These are phyloP conservation scores for Phyllopteryx taeniolatus DNA, from an alignment of 2,113 vertebrate genomes.

Conservation along the genomic window DNA sequence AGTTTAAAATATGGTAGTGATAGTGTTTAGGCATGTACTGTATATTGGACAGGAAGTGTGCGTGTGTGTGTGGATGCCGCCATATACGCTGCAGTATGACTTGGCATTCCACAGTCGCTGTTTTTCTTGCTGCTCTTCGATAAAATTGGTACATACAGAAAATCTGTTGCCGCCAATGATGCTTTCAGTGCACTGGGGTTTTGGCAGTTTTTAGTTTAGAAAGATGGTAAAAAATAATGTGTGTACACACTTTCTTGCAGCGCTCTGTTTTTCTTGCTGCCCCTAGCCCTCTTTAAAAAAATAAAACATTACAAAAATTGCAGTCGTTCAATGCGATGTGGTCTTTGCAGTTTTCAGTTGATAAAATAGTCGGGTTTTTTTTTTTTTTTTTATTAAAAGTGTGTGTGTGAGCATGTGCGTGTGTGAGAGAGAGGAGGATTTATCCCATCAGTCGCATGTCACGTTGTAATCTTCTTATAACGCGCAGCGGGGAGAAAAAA, in stretches of 20 bases:
- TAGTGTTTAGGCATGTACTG: too few species aligned
- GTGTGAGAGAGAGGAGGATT: neutral
- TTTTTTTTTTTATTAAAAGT: neutral
- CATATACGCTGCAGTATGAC: neutral
- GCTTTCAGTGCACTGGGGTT: neutral
- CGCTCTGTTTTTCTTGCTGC: neutral
- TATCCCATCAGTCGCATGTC: slow-evolving; percentile 10
- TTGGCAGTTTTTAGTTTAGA: neutral
- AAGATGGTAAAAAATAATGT: neutral
- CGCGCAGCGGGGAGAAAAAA: neutral
- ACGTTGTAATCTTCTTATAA: slow-evolving; percentile 17
- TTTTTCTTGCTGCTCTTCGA: too few species aligned
- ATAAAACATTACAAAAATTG: neutral
- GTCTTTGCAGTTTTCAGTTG: neutral
- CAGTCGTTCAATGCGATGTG: neutral
- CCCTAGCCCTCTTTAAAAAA: neutral
- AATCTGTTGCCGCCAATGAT: neutral
- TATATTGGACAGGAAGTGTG: too few species aligned
- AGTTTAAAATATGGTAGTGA: neutral
- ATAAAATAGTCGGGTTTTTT: slow-evolving; percentile 28
- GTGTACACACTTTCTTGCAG: neutral
- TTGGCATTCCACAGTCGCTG: neutral
- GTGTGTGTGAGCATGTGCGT: neutral
- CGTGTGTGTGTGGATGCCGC: neutral
- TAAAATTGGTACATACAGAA: neutral